Base-by-base conservation (phyloP, 2,797 vertebrate genomes). In the Centroberyx gerrardi region DNA sequence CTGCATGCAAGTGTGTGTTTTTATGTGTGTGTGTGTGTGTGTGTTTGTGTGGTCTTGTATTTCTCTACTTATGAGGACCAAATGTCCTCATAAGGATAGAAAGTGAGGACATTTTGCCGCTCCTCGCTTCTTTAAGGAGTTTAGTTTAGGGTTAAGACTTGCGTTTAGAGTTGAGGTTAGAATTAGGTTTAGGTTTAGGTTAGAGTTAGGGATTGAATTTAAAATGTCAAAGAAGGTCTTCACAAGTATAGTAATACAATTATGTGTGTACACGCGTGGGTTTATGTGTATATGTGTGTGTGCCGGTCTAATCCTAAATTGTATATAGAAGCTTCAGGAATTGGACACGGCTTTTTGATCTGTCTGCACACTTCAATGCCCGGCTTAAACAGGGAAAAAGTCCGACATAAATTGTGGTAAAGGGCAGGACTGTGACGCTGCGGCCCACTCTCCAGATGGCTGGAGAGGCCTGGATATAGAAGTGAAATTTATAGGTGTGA, bases 261-360 rank as follows among this genome's bases (percentile, higher is more conserved):
- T 49, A 69, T 56, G 38, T 68, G 49, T 60, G 60, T 66, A 49
- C 36, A 17, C 6, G 63, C 56, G 40, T 48, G 56, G 61, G 66
- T 54, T 40, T 36, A 0, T 31, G 13, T 38, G 5, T 53, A 59
- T 36, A 48, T 18, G 22, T 13, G 22, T 36, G 52, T 61, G 33
- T 48, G 5, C 44, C 15, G 8, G 75, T 56, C 53, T 59, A 8
- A 29, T 46, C 31, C 61, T 4, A 5, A 36, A 38, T 38, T 58
- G 65, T 55, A 15, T 68, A 53, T 65, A 60, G 53, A 81, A 80
- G 72, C 59, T 52, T 66, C 71, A 52, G 80, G 69, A 81, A 51
- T 27, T 68, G 79, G 87, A 78, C 82, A 81, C 55, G 66, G 81
- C 72, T 70, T 84, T 88, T 88, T 85, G 80, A 82, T 73, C 58